Evolutionary conservation across 92 coral and sea anemone species (phyloP).

Genomic region (Plumapathes pennacea): DNA sequence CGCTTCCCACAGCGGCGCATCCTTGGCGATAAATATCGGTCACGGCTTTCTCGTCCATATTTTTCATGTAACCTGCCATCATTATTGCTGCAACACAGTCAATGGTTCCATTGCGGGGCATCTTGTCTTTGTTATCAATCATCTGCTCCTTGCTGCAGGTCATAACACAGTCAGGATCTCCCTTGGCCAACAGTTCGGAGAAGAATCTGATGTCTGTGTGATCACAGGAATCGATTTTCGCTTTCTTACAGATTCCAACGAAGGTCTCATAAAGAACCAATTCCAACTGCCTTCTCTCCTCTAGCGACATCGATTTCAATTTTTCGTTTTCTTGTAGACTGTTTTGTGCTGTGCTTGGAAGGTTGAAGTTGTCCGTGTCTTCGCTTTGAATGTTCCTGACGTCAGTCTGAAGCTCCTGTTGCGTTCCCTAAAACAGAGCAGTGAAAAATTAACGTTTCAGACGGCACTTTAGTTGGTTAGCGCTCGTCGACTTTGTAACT

Average conservation of each 20-base stretch:
- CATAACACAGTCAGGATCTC: conserved; percentile 5
- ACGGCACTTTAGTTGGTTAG: too few relatives aligned
- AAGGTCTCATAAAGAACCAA: conserved; percentile 6
- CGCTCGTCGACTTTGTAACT: too few relatives aligned
- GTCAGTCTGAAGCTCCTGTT: conserved; percentile 4
- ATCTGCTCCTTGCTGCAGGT: conserved; percentile 20
- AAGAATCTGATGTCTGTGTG: conserved; percentile 8
- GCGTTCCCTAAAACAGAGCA: too few relatives aligned
- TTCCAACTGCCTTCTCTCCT: conserved; percentile 4
- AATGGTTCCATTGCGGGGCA: conserved; percentile 6
- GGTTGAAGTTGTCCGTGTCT: background rate
- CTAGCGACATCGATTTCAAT: background rate
- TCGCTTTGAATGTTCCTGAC: conserved; percentile 6
- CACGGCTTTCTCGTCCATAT: background rate
- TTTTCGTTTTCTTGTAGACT: background rate
- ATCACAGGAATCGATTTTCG: background rate
- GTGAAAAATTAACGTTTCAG: too few relatives aligned
- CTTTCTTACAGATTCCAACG: conserved; percentile 4
- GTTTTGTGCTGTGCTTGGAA: conserved; percentile 1
- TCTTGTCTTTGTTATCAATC: background rate
- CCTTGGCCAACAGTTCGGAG: conserved; percentile 13
- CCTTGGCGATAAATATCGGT: background rate
- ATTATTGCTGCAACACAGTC: background rate
- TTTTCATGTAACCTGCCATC: background rate
- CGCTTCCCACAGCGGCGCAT: conserved; percentile 12